phyloP scores from a whole-genome alignment of 2,113 vertebrate species.

The Megaceryle torquata region DNA sequence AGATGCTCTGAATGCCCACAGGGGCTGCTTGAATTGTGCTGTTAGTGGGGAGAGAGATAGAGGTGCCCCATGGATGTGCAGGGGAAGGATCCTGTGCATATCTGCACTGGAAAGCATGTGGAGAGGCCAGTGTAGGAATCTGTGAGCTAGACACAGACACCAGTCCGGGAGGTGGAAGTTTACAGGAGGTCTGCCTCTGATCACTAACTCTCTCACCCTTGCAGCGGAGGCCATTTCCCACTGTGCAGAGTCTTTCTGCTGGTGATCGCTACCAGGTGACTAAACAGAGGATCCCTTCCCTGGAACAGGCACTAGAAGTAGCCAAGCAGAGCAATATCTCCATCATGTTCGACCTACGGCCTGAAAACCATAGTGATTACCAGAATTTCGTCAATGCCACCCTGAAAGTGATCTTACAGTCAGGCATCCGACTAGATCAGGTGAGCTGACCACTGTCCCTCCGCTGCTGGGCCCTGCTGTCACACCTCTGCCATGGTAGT shows the following conservation, averaged over 20 bases:
- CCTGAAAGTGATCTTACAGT: slow-evolving; percentile 68
- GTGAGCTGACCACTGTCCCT: slow-evolving; percentile 62
- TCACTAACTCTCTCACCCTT: background rate
- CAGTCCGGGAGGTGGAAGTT: background rate
- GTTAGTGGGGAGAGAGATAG: background rate
- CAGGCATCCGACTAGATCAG: slow-evolving; percentile 68
- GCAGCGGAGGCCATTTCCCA: slow-evolving; percentile 83
- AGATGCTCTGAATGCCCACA: background rate
- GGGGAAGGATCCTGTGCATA: background rate
- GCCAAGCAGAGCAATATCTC: slow-evolving; percentile 77
- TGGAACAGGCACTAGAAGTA: slow-evolving; percentile 72
- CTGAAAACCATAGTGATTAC: slow-evolving; percentile 67
- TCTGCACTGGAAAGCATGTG: background rate
- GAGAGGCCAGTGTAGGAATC: background rate
- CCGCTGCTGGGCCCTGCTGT: background rate
- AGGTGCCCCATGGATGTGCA: background rate
- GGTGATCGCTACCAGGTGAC: slow-evolving; percentile 53
- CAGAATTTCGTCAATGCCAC: slow-evolving; percentile 71
- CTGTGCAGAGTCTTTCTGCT: slow-evolving; percentile 71
- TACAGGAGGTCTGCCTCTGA: background rate
- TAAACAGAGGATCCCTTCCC: slow-evolving; percentile 76
- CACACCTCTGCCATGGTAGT: background rate
- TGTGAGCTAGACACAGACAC: background rate
- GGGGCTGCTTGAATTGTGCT: background rate
- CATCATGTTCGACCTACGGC: slow-evolving; percentile 88